phyloP scores from a whole-genome alignment of 64 coral and sea anemone species.

The Acropora yongei region DNA sequence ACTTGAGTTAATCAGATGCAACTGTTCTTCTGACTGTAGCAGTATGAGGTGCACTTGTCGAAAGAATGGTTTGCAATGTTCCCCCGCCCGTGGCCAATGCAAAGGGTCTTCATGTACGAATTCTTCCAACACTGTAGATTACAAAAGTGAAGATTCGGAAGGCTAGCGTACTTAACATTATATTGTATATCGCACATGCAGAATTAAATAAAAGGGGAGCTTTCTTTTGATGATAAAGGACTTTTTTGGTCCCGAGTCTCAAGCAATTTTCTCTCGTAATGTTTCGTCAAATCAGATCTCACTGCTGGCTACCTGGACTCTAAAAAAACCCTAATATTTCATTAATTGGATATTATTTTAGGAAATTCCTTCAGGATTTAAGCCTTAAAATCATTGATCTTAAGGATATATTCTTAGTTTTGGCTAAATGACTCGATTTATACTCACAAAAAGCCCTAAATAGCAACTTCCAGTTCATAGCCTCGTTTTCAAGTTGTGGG shows the following conservation, averaged over 20 bases:
- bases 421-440: conserved; percentile 21
- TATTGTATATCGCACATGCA: background rate
- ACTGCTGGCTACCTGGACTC: conserved; percentile 31
- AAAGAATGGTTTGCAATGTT: conserved; percentile 59
- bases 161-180: background rate
- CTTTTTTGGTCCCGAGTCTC: background rate
- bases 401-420: conserved; percentile 49
- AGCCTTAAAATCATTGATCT: conserved; percentile 18
- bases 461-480: too few relatives aligned
- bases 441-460: too few relatives aligned
- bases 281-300: conserved; percentile 33
- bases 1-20: conserved; percentile 51
- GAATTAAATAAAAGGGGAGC: background rate
- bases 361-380: background rate
- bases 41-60: conserved; percentile 46
- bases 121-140: background rate
- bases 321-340: conserved; percentile 26
- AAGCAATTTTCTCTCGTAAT: background rate
- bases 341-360: background rate
- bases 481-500: too few relatives aligned
- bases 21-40: conserved; percentile 51
- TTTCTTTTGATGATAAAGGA: conserved; percentile 18
- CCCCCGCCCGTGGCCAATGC: conserved; percentile 23
- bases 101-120: conserved; percentile 39
- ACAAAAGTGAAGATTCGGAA: conserved; percentile 39